Base-by-base conservation (phyloP, 2,797 vertebrate species). In the Peromyscus attwateri region DNA sequence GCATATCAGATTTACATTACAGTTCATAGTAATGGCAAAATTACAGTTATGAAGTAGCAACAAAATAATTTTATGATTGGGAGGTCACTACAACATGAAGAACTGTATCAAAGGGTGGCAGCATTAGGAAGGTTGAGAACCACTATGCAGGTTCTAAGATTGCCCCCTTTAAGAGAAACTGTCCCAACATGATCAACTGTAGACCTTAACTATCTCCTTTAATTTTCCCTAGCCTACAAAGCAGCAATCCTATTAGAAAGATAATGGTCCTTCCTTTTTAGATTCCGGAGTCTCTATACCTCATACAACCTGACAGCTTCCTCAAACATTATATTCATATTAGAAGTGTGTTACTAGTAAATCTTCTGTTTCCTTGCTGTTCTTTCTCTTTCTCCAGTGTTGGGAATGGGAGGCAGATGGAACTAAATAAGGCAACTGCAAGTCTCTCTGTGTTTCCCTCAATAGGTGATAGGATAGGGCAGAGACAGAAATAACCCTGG, bases 321-420 rank as follows among this genome's bases (percentile, higher is more conserved):
- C 19, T 89, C 66, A 55, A 87, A 75, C 64, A 91, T 84, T 64
- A 89, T 37, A 37, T 89, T 94, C 27, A 17, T 49, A 92, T 75
- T n/a, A 75, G 40, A 89, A 85, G 13, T 89, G 11, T 83, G 83
- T 60, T 62, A 82, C 17, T 76, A 87, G 27, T 77, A 92, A 92
- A 60, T 34, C 64, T 19, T 73, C 89, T 60, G 4, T 23, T 88
- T 68, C 75, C 73, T 29, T 64, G 52, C 3, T 57, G 27, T 4
- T 60, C 34, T 57, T 77, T 55, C 23, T 71, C 66, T 90, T 89
- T 87, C 1, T 52, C 66, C 46, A 79, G 25, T 75, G 68, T 92
- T 52, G 73, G 89, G 27, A 91, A 90, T 49, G 25, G 60, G 4
- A 68, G 40, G 84, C 60, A 97, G 25, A 37, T 40, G 70, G 16